Percentiles rank a stretch among this genome's conserved stretches.
Evolutionary conservation across 2,113 vertebrate species (phyloP).

Genomic region (Typhlomys cinereus): DNA sequence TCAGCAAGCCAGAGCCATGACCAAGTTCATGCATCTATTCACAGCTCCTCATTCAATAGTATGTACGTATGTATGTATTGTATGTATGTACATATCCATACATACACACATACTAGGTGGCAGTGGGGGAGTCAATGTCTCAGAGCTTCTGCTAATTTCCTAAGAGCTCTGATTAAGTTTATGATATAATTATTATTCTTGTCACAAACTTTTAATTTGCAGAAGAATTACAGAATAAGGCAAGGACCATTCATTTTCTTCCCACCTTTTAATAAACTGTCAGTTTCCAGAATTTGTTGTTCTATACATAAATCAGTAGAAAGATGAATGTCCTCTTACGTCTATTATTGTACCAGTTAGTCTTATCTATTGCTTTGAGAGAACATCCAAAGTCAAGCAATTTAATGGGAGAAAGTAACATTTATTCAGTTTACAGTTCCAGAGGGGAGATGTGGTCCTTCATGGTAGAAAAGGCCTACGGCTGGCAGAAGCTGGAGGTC

Average conservation of each 20-base stretch:
- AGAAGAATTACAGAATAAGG: conserved; percentile 15
- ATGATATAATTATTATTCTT: conserved; percentile 8
- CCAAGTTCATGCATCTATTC: not conserved
- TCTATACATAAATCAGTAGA: not conserved
- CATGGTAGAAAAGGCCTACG: too few relatives aligned
- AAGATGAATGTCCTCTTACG: too few relatives aligned
- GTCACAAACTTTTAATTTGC: conserved; percentile 25
- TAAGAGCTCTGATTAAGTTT: not conserved
- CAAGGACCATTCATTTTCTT: not conserved
- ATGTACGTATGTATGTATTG: not conserved
- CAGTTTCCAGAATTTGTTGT: not conserved
- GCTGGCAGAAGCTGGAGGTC: too few relatives aligned
- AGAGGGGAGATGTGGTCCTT: too few relatives aligned
- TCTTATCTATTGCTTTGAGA: too few relatives aligned
- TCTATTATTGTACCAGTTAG: too few relatives aligned
- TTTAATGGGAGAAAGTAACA: too few relatives aligned
- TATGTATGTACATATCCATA: not conserved
- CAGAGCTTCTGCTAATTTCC: conserved; percentile 12
- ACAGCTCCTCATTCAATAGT: not conserved
- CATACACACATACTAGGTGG: not conserved
- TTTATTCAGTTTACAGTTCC: too few relatives aligned
- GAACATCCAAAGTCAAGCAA: too few relatives aligned
- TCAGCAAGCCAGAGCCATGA: not conserved
- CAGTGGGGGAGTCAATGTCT: not conserved
- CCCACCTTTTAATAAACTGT: not conserved